Evolutionary conservation across 2,888 invertebrate species (phyloP), one percentile per base, ranked within the genome.

Genomic region (Amblyjoppa proteus): DNA sequence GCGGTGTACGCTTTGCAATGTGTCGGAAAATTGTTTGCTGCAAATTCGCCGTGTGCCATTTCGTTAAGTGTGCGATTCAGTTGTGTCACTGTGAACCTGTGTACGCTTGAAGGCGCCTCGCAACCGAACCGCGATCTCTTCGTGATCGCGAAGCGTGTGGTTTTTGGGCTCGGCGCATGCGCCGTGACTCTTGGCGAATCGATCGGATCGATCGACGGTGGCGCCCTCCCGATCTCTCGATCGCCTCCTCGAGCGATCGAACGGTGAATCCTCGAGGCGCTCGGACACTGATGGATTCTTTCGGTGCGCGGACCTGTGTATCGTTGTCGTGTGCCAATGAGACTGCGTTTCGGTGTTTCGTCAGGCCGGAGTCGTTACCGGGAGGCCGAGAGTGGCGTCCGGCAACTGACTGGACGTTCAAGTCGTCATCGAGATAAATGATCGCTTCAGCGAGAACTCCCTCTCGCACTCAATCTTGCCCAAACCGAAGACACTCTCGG

Each of bases 381-480:
- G 71, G 77, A 77, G 82, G 82, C 71, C 66, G 64, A 66, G 71
- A 61, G 61, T 61, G 64, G 28, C 13, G 16, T 31, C 31, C 28
- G 66, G 70, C 73, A 83, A 77, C 82, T 58, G 56, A 73, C 71
- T 68, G 66, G 51, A 68, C 71, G 71, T 77, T 51, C 51, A 20
- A 73, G 68, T 79, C 49, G 73, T 79, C 83, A 74, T 83, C 74
- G 69, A 51, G 74, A 78, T 71, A 71, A 82, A 82, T 77, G 77
- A 70, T 77, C 31, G 64, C 49, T 71, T 7, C 64, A 56, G 41
- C 68, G 75, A 51, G 20, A 76, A 9, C 28, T 2, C 38, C 7
- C 20, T 31, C 61, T 31, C 61, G 31, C 28, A 16, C 25, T 41
- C 5, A 38, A n/a, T 20, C 20, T 41, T 11, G 68, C 25, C 25